Base-by-base conservation (phyloP, 2,888 invertebrate genomes). In the Iphiclides podalirius region DNA sequence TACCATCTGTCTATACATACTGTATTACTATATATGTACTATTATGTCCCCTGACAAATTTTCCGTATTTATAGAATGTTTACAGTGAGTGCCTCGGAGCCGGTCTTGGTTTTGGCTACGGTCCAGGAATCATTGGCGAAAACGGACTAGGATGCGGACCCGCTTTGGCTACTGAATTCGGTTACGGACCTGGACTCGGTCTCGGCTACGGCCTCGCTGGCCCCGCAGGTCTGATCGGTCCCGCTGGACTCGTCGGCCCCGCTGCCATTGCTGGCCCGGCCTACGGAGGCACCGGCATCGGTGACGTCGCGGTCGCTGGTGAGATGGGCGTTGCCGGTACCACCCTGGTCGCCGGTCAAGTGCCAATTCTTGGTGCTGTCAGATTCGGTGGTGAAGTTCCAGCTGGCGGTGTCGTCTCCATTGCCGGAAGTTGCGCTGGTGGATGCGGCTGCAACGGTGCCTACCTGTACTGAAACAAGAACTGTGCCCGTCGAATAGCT, bases 321-420 rank as follows among this genome's bases (percentile, higher is more conserved):
- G 64, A 70, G 51, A 57, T 71, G 52, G 62, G 58, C 8, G 61
- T 72, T 8, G 54, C 52, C 39, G 71, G 71, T 26, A 56, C 47
- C 13, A 67, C 68, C 9, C 51, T 60, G 7, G 58, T 70, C 28
- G 57, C 59, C 16, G 67, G 70, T 35, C 60, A 61, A 34, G 64
- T 71, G 7, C 68, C 70, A 1, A 66, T 69, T 47, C 57, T 62
- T 39, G 66, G 71, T 6, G 58, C 63, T 16, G 68, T 71, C 7
- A 49, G 59, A 23, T 69, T 75, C 56, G 61, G 75, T 12, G 78
- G 62, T 3, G 45, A 53, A 12, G 47, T 62, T 0, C 60, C 63
- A 37, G 70, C 70, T 28, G 60, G 58, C 43, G 70, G 70, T 11
- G 48, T 60, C 2, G 66, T 70, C 26, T 59, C 63, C 7, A 61